Conservation (phyloP, 1,140 invertebrate species). For the Centruroides sculpturatus region DNA sequence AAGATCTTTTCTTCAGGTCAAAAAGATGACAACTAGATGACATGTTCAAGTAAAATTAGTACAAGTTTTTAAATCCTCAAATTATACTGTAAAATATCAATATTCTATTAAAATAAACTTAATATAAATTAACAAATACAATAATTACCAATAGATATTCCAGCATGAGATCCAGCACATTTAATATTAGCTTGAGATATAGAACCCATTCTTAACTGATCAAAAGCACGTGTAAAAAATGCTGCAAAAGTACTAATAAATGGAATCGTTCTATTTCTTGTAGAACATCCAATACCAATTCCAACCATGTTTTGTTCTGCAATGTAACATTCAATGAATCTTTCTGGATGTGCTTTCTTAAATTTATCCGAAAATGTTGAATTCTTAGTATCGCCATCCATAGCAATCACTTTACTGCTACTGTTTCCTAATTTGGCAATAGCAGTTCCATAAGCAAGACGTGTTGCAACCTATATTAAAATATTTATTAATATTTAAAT, state of each 20-base stretch:
- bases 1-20: too few species aligned
- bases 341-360: constrained; percentile 45
- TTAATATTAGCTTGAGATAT: constrained; percentile 97
- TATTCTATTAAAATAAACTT: too few species aligned
- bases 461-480: constrained; percentile 56
- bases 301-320: constrained; percentile 97
- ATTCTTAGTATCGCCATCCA: constrained; percentile 97
- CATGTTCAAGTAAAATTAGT: too few species aligned
- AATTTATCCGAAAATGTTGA: constrained; percentile 93
- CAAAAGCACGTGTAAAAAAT: constrained; percentile 91
- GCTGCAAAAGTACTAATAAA: constrained; percentile 96
- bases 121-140: too few species aligned
- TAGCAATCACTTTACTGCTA: constrained; percentile 69
- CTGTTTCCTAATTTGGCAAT: constrained; percentile 71
- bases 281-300: constrained; percentile 83
- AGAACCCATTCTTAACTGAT: constrained; percentile 95
- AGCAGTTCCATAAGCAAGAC: constrained; percentile 86
- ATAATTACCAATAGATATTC: constrained; percentile 55
- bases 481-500: background rate
- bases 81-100: too few species aligned
- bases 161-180: constrained; percentile 87
- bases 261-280: constrained; percentile 70
- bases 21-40: too few species aligned
- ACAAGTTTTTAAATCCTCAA: too few species aligned
- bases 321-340: constrained; percentile 96